Base-by-base conservation (phyloP, 92 coral and sea anemone genomes). In the Isaurus tuberculatus region DNA sequence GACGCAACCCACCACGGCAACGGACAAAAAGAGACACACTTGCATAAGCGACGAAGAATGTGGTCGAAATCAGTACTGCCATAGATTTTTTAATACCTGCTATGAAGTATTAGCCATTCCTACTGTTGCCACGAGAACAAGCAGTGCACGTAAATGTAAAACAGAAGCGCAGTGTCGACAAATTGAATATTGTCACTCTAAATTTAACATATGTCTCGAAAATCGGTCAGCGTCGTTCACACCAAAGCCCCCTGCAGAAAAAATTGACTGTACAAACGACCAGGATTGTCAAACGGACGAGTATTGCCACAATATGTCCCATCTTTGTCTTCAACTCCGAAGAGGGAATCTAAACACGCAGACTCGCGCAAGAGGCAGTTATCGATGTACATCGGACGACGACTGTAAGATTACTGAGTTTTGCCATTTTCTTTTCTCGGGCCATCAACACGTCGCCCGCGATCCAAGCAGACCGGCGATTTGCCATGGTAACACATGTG, bases 361-460 rank as follows among this genome's bases (percentile, higher is more conserved):
- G 20, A 65, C 55, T 9, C 82, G 30, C 19, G 32, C 57, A 1
- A 34, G 16, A 61, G 36, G 55, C n/a, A 19, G 68, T 15, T 77
- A 77, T 23, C 60, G 60, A 77, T 77, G 82, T 23, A 77, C 82
- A 13, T 77, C 82, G 20, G 82, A 77, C 15, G 82, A 77, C 23
- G 82, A 77, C 49, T 77, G 82, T 40, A 77, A 77, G 70, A 77
- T 77, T 15, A 77, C 82, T 5, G 82, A 77, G 29, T 77, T 77
- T 60, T 77, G 82, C 22, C 82, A 34, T 55, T 55, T 77, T 36
- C 82, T 77, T 32, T 32, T 77, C 34, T 36, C 82, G 5, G 70
- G 69, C 4, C 68, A 58, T 10, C 69, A 55, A 8, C 70, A 77
- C 10, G 82, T 77, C 51, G 82, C 70, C 0, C 42, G 82, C 57